Evolutionary conservation across 1,140 invertebrate species (phyloP), one percentile per base, ranked within the genome.

Genomic region (Papilio xuthus): DNA sequence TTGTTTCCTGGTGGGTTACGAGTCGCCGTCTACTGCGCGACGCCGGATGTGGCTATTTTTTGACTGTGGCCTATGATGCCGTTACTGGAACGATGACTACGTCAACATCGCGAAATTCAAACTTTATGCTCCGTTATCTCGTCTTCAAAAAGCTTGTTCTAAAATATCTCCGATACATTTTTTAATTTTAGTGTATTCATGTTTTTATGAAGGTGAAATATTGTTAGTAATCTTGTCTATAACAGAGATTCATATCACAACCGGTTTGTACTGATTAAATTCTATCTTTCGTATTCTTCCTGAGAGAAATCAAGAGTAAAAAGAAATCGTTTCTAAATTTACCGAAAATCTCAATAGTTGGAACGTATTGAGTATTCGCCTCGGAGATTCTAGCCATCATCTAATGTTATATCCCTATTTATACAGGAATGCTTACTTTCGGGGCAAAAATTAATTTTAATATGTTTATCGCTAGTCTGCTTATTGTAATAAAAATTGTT

Each of bases 11-110:
- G 56, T 26, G 56, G 56, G 56, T 26, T n/a, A 7, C 9, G 56
- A 13, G 23, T 56, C 18, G n/a, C 26, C 20, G 56, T 60, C n/a
- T n/a, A 18, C 50, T 20, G 50, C n/a, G 20, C 50, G 23, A 15
- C 56, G 6, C 56, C 23, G 56, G 56, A 60, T 60, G 56, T 60
- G 23, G 23, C 56, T 60, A 60, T 60, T 60, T 60, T 60, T 60
- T 60, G 23, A 60, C 56, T 60, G 56, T 53, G 9, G 50, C 50
- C 50, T 53, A 53, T 53, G 50, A 53, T 53, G 32, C 32, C 7
- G 50, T 53, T 53, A 8, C 50, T 18, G 50, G 18, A 53, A 53
- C n/a, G 18, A 53, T 20, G 18, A 53, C 18, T 53, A 53, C 50
- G n/a, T 53, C 50, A 53, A 18, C 50, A 20, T 6, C 50, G 18